Evolutionary conservation across 2,797 vertebrate species (phyloP).

Genomic region (Petrocephalus sullivani): DNA sequence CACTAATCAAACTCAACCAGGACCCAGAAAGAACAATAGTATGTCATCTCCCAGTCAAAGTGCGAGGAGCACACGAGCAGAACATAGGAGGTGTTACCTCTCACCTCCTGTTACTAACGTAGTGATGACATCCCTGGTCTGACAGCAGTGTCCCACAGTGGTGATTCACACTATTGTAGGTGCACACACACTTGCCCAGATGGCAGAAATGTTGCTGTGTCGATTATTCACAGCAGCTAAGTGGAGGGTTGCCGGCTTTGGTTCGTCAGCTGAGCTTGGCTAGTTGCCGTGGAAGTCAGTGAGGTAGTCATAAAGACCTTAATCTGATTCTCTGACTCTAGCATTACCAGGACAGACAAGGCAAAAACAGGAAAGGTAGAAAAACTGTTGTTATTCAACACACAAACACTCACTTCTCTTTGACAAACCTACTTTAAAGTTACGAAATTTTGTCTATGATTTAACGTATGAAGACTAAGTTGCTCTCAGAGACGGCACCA

Average conservation of each 20-base stretch:
- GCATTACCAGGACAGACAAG: slow-evolving; percentile 30
- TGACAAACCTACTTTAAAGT: slow-evolving; percentile 27
- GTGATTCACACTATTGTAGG: neutral
- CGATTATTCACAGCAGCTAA: slow-evolving; percentile 59
- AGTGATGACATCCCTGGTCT: neutral
- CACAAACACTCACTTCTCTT: slow-evolving; percentile 11
- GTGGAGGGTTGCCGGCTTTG: slow-evolving; percentile 45
- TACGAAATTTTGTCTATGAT: neutral
- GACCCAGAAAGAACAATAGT: neutral
- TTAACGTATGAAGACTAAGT: neutral
- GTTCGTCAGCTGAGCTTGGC: slow-evolving; percentile 39
- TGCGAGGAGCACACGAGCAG: neutral
- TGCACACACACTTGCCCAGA: slow-evolving; percentile 34
- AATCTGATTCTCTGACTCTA: neutral
- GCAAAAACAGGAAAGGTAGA: slow-evolving; percentile 32
- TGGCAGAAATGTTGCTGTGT: slow-evolving; percentile 30
- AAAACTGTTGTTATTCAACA: slow-evolving; percentile 33
- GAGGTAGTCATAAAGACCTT: slow-evolving; percentile 16
- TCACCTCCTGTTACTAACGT: neutral
- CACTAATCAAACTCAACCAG: neutral
- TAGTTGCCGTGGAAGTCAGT: slow-evolving; percentile 29
- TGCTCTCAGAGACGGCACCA: neutral
- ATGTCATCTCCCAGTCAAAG: neutral
- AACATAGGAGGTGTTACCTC: neutral
- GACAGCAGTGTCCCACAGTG: neutral